A percentile compares a stretch with the other conserved stretches of the same genome.
Evolutionary conservation across 35 echinoderm and acorn worm species (phyloP).

Genomic region (Diadema setosum): DNA sequence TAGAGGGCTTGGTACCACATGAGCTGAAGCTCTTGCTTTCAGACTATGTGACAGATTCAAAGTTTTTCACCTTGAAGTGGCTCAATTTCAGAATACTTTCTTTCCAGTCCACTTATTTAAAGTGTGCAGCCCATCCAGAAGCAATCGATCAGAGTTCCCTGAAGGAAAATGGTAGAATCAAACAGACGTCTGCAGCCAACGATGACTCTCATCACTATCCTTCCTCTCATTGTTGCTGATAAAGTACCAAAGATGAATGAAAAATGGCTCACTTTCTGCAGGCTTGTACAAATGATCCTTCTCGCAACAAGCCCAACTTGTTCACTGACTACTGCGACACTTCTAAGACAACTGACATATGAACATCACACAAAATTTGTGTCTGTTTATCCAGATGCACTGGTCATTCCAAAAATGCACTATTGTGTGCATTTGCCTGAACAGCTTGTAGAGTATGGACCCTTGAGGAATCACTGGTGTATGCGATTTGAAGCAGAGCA

Average conservation of each 20-base stretch:
- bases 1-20: slow-evolving; percentile 63
- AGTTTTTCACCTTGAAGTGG: slow-evolving; percentile 55
- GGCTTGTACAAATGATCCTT: slow-evolving; percentile 49
- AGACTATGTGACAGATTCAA: slow-evolving; percentile 11
- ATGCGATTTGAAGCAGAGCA: slow-evolving; percentile 70
- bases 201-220: slow-evolving; percentile 35
- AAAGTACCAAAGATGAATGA: slow-evolving; percentile 9
- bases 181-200: slow-evolving; percentile 53
- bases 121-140: slow-evolving; percentile 1
- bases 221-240: slow-evolving; percentile 47
- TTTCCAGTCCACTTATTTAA: slow-evolving; percentile 34
- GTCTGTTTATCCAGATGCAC: neutral
- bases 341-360: slow-evolving; percentile 9
- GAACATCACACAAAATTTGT: slow-evolving; percentile 14
- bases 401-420: slow-evolving; percentile 46
- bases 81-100: slow-evolving; percentile 26
- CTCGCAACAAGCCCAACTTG: slow-evolving; percentile 26
- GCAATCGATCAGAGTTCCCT: slow-evolving; percentile 1
- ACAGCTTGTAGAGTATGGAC: slow-evolving; percentile 46
- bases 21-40: slow-evolving; percentile 35
- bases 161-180: neutral
- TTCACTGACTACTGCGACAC: neutral
- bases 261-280: slow-evolving; percentile 53
- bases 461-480: slow-evolving; percentile 24
- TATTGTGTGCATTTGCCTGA: slow-evolving; percentile 25